Evolutionary conservation across 2,113 vertebrate species (phyloP).

Genomic region (Carassius auratus): DNA sequence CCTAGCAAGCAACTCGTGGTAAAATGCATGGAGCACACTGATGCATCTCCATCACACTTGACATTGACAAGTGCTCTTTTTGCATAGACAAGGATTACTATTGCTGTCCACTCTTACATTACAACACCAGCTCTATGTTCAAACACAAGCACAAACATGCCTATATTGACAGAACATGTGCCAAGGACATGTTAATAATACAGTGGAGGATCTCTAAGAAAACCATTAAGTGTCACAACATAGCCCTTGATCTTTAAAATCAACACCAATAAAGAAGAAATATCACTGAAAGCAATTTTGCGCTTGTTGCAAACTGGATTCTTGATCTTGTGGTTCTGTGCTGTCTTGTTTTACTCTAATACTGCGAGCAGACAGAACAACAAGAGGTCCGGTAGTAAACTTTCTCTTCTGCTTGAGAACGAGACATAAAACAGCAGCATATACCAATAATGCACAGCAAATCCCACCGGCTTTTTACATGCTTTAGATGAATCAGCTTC

Average conservation of each 20-base stretch:
- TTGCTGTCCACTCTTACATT: neutral
- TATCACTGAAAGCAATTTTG: conserved; percentile 13
- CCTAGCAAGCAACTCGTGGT: neutral
- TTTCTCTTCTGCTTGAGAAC: neutral
- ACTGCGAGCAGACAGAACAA: conserved; percentile 25
- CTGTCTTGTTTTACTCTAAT: conserved; percentile 38
- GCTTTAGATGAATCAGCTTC: neutral
- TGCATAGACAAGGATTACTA: neutral
- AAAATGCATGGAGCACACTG: neutral
- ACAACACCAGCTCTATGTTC: conserved; percentile 16
- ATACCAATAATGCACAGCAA: neutral
- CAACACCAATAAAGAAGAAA: neutral
- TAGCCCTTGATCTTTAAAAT: conserved; percentile 34
- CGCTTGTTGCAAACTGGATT: conserved; percentile 44
- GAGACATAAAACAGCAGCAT: neutral
- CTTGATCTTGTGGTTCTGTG: conserved; percentile 5
- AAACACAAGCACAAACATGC: conserved; percentile 12
- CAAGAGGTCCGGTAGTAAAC: conserved; percentile 6
- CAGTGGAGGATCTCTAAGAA: neutral
- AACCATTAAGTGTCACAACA: conserved; percentile 32
- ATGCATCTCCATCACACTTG: conserved; percentile 3
- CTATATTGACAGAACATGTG: conserved; percentile 37
- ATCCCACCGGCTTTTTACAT: neutral
- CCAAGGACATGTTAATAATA: conserved; percentile 39
- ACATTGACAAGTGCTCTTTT: conserved; percentile 29